Conservation (phyloP, 2,113 vertebrate genomes). For the Xiphophorus maculatus region DNA sequence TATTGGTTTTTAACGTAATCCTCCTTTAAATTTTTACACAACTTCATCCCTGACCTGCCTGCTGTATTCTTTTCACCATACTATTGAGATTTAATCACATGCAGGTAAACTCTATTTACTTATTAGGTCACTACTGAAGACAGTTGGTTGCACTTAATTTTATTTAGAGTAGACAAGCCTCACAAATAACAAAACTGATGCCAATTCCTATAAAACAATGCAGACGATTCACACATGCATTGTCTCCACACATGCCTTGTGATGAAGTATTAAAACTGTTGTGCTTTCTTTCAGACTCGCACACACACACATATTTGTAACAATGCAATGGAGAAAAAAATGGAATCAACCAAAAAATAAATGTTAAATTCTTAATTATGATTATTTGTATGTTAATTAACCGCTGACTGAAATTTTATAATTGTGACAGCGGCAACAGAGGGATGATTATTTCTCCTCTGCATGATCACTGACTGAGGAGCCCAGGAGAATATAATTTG, state of each 20-base stretch:
- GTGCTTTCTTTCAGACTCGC: neutral
- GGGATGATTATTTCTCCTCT: conserved; percentile 46
- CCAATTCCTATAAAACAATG: neutral
- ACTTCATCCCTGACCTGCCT: neutral
- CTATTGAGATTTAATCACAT: neutral
- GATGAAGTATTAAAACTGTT: neutral
- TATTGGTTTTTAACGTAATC: neutral
- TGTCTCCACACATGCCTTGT: neutral
- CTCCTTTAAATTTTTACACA: neutral
- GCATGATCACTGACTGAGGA: conserved; percentile 44
- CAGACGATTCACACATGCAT: neutral
- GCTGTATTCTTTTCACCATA: neutral
- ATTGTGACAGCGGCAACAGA: conserved; percentile 1
- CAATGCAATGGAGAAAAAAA: neutral
- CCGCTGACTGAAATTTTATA: neutral
- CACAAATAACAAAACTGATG: neutral
- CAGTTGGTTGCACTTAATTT: too few relatives aligned
- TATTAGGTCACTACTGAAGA: too few relatives aligned
- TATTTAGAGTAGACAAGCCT: neutral
- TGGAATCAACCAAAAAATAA: neutral
- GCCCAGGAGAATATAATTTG: conserved; percentile 42
- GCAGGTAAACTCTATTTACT: neutral
- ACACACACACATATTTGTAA: neutral
- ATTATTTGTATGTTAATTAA: conserved; percentile 1
- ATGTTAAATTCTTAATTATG: neutral